phyloP scores from a whole-genome alignment of 1,140 invertebrate species.

The Apis florea region DNA sequence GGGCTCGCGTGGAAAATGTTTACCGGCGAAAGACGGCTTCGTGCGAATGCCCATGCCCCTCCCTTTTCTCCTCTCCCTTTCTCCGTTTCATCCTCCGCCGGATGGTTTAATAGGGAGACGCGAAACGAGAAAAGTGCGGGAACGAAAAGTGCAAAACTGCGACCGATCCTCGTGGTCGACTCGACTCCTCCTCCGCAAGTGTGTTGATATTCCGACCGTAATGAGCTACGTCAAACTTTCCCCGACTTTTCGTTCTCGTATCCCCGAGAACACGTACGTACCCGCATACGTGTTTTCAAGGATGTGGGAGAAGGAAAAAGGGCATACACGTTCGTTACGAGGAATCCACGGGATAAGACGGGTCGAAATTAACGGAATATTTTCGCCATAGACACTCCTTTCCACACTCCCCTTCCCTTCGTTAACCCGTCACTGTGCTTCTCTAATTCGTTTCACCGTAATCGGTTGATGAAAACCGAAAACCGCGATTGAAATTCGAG shows the following conservation, averaged over 20 bases:
- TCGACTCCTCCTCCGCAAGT: background rate
- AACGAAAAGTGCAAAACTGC: slow-evolving; percentile 36
- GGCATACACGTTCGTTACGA: background rate
- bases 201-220: slow-evolving; percentile 41
- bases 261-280: background rate
- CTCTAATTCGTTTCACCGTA: slow-evolving; percentile 44
- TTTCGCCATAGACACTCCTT: too few relatives aligned
- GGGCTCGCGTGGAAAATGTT: slow-evolving; percentile 55
- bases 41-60: background rate
- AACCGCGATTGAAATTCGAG: slow-evolving; percentile 15
- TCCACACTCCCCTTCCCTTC: slow-evolving; percentile 46
- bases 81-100: background rate
- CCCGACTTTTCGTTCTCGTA: background rate
- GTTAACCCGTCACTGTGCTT: slow-evolving; percentile 50
- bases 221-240: slow-evolving; percentile 47
- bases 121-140: slow-evolving; percentile 50
- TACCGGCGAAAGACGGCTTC: slow-evolving; percentile 51
- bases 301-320: background rate
- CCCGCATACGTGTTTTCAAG: background rate
- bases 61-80: background rate
- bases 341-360: slow-evolving; percentile 19
- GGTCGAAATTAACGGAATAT: too few relatives aligned
- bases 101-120: slow-evolving; percentile 37
- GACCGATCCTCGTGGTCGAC: slow-evolving; percentile 22
- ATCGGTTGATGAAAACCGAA: slow-evolving; percentile 29